phyloP scores from a whole-genome alignment of 1,140 invertebrate species.

The Archivesica marissinica region DNA sequence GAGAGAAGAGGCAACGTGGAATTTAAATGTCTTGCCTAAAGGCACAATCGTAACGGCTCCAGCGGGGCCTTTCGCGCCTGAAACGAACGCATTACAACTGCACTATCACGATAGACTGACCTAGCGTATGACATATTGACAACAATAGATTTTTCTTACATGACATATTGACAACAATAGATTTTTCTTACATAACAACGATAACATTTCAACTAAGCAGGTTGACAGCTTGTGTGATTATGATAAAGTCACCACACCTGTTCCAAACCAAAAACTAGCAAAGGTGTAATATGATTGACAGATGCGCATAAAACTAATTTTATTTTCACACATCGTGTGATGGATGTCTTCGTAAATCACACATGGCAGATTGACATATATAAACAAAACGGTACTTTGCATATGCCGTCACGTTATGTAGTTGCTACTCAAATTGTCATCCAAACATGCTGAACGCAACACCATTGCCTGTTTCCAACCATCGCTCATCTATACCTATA shows the following conservation, averaged over 20 bases:
- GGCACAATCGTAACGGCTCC: no score
- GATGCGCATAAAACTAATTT: slow-evolving; percentile 29
- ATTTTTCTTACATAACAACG: slow-evolving; percentile 12
- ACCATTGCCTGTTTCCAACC: no score
- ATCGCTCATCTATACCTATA: no score
- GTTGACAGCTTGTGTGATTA: not conserved
- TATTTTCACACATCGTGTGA: slow-evolving; percentile 2
- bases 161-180: not conserved
- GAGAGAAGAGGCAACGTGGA: no score
- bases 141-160: not conserved
- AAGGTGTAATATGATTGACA: slow-evolving; percentile 13
- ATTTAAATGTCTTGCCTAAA: no score
- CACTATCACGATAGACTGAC: no score
- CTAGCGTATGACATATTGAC: not conserved
- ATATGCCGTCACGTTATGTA: not conserved
- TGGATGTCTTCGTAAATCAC: slow-evolving; percentile 3
- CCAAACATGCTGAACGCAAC: not conserved
- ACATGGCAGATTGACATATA: not conserved
- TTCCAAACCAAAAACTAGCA: not conserved
- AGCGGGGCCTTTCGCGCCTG: no score
- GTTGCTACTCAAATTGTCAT: not conserved
- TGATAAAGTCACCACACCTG: not conserved
- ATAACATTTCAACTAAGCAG: not conserved
- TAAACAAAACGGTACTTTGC: not conserved
- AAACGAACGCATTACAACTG: no score